Evolutionary conservation across 2,888 invertebrate species (phyloP).

Genomic region (Dryococelus australis): DNA sequence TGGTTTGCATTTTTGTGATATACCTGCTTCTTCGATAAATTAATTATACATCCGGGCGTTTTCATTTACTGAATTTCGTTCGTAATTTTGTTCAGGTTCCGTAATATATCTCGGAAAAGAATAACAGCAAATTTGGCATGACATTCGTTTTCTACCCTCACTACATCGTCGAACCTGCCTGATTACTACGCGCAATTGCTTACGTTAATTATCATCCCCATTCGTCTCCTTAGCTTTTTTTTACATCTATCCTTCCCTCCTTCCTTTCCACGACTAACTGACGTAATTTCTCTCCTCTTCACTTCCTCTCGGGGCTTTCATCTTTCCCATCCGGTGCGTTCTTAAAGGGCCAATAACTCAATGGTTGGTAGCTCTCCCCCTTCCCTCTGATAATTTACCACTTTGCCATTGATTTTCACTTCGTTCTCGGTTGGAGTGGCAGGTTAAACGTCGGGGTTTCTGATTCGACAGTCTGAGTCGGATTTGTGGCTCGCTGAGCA

Average conservation of each 20-base stretch:
- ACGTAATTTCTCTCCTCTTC: background rate
- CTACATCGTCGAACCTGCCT: background rate
- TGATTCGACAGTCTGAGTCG: background rate
- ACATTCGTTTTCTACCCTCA: too few species aligned
- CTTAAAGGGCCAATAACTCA: background rate
- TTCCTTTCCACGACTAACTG: background rate
- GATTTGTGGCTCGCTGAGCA: background rate
- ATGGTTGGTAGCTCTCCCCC: background rate
- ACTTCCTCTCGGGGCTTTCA: slow-evolving; percentile 4
- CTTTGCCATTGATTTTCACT: slow-evolving; percentile 16
- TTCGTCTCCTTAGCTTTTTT: background rate
- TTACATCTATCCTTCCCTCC: background rate
- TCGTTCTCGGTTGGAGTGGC: background rate
- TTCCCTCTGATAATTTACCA: background rate
- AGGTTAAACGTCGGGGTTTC: background rate
- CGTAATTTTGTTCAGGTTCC: too few species aligned
- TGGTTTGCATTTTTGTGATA: too few species aligned
- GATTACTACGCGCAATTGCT: background rate
- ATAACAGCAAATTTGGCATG: too few species aligned
- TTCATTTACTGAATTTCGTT: too few species aligned
- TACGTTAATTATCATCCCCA: slow-evolving; percentile 1
- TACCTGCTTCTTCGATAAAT: too few species aligned
- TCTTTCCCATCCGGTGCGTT: background rate
- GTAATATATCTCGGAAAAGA: too few species aligned
- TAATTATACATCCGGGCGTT: too few species aligned